Percentiles rank a stretch among this genome's conserved stretches.
Evolutionary conservation across 2,888 invertebrate genomes (phyloP).

Genomic region (Metalampra italica): DNA sequence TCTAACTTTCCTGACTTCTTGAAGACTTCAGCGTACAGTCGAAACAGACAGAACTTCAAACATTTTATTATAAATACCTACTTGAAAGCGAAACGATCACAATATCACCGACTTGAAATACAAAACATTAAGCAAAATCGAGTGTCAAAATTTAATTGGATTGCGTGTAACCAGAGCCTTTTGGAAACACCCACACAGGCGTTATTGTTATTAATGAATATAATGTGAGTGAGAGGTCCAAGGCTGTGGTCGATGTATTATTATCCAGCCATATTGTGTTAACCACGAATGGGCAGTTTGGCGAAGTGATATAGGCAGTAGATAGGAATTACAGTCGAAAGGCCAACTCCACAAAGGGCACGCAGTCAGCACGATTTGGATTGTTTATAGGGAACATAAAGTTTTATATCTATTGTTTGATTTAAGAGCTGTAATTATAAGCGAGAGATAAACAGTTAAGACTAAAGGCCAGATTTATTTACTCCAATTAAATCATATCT

Average conservation of each 20-base stretch:
- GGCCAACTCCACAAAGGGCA: constrained; percentile 51
- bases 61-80: too few species aligned
- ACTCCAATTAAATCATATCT: too few species aligned
- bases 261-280: constrained; percentile 38
- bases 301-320: constrained; percentile 44
- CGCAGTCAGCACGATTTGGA: constrained; percentile 39
- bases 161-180: constrained; percentile 25
- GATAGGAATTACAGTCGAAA: constrained; percentile 48
- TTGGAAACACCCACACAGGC: constrained; percentile 29
- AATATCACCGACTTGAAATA: too few species aligned
- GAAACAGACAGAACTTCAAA: too few species aligned
- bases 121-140: not conserved
- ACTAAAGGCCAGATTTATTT: not conserved
- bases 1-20: too few species aligned
- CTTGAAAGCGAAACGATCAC: too few species aligned
- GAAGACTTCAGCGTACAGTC: too few species aligned
- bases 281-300: constrained; percentile 48
- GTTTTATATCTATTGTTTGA: constrained; percentile 17
- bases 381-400: constrained; percentile 28
- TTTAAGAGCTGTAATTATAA: constrained; percentile 9
- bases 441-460: not conserved
- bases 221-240: constrained; percentile 57
- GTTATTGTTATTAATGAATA: constrained; percentile 50
- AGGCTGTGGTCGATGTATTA: constrained; percentile 47
- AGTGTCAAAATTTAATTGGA: constrained; percentile 27